Conservation (phyloP, 2,797 vertebrate genomes). For the Oceanodroma leucorhoa region DNA sequence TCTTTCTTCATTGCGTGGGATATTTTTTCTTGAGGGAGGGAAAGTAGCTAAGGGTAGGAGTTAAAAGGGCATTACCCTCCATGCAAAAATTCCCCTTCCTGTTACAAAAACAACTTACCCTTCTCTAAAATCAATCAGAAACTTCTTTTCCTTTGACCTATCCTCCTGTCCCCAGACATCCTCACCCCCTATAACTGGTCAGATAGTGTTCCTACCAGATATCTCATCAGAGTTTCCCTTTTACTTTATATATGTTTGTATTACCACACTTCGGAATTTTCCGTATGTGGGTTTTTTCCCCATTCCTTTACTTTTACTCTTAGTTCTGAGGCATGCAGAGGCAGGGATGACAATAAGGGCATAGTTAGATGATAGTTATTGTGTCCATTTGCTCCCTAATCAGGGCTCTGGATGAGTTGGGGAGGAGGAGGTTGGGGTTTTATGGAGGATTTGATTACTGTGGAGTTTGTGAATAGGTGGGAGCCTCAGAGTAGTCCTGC, state of each 20-base stretch:
- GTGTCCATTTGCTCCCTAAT: neutral
- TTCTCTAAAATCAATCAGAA: neutral
- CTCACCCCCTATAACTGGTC: neutral
- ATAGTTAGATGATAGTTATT: too few species aligned
- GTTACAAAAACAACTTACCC: neutral
- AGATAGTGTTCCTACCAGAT: neutral
- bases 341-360: neutral
- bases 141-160: neutral
- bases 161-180: neutral
- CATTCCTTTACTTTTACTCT: neutral
- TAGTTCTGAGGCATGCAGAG: neutral
- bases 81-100: too few species aligned
- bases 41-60: neutral
- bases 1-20: neutral
- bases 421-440: neutral
- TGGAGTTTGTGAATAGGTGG: neutral
- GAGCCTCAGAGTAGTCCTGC: neutral
- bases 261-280: neutral
- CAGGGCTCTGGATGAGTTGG: neutral
- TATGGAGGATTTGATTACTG: neutral
- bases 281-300: neutral
- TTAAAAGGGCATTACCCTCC: neutral
- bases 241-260: neutral
- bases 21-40: neutral
- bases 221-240: neutral